Conservation (phyloP, 2,888 invertebrate species). For the Microctonus aethiopoides region DNA sequence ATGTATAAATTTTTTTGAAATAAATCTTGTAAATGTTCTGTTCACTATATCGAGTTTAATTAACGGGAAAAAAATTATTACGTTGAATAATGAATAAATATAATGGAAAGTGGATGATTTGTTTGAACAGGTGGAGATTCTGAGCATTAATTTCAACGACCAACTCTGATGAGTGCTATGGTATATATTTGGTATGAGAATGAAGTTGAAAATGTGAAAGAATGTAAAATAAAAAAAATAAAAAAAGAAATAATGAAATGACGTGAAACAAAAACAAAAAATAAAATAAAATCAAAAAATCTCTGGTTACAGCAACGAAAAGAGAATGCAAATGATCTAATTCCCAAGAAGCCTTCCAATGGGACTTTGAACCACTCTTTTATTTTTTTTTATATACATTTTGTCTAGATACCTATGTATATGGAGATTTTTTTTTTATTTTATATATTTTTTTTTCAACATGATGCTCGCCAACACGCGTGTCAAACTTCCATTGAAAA, state of each 20-base stretch:
- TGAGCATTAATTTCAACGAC: too few relatives aligned
- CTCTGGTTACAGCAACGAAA: constrained; percentile 5
- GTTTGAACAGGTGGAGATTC: too few relatives aligned
- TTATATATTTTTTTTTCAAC: constrained; percentile 28
- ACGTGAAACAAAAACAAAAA: background rate
- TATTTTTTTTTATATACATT: constrained; percentile 42
- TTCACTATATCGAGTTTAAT: too few relatives aligned
- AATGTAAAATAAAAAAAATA: too few relatives aligned
- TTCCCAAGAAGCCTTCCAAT: constrained; percentile 50
- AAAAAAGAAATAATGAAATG: background rate
- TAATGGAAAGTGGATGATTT: too few relatives aligned
- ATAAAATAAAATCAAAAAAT: background rate
- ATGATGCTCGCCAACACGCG: constrained; percentile 19
- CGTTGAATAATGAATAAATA: too few relatives aligned
- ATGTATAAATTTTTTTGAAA: too few relatives aligned
- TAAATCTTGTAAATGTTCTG: too few relatives aligned
- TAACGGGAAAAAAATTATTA: too few relatives aligned
- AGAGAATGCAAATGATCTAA: constrained; percentile 55
- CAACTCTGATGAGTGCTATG: too few relatives aligned
- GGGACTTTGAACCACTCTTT: constrained; percentile 42
- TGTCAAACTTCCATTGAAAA: constrained; percentile 35
- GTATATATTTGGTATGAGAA: too few relatives aligned
- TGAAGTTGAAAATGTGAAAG: too few relatives aligned
- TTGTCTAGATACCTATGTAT: constrained; percentile 33
- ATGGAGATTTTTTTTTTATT: constrained; percentile 9